Evolutionary conservation across 2,888 invertebrate species (phyloP), one percentile per base, ranked within the genome.

Genomic region (Cepaea hortensis): DNA sequence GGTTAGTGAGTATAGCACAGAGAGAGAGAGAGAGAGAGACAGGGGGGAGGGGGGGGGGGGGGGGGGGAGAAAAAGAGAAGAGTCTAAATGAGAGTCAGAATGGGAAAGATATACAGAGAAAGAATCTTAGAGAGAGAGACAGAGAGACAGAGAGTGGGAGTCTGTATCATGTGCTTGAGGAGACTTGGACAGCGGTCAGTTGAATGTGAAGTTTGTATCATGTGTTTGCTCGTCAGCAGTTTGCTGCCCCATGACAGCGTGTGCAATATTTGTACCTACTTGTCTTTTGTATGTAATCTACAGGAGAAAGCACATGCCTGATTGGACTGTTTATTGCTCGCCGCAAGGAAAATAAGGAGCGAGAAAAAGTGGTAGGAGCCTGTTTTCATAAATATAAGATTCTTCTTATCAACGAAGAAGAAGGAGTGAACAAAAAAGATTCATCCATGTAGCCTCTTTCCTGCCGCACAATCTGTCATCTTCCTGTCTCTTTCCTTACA

Each of bases 291-390:
- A 3, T 15, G 0, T 61, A 73, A 20, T 72, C 87, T 89, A 18
- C 87, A 93, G 93, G 93, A n/a, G 93, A 93, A 84, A 89, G 90
- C 23, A 87, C 91, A 11, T 93, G 93, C 89, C 87, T 93, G 83
- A 70, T 92, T 88, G 93, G 93, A 35, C 90, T 92, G 35, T 89
- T 89, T 75, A 84, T 92, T 18, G 89, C 89, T n/a, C 90, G 92
- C 85, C 90, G 90, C 82, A 88, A 89, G 85, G 92, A 93, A 89
- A 86, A 90, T 87, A 88, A 89, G 61, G 90, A 90, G 77, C 89
- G 88, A 85, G 90, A 88, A 82, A 90, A 90, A 89, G 90, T 90
- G 90, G 92, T 92, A 85, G 81, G 84, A 55, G 48, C 65, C 73
- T 18, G 18, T 35, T 65, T 35, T 9, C 70, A 80, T 85, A 48